A percentile compares a stretch with the other conserved stretches of the same genome.
Conservation (phyloP, 2,888 invertebrate species). For the Papilio gigon region DNA sequence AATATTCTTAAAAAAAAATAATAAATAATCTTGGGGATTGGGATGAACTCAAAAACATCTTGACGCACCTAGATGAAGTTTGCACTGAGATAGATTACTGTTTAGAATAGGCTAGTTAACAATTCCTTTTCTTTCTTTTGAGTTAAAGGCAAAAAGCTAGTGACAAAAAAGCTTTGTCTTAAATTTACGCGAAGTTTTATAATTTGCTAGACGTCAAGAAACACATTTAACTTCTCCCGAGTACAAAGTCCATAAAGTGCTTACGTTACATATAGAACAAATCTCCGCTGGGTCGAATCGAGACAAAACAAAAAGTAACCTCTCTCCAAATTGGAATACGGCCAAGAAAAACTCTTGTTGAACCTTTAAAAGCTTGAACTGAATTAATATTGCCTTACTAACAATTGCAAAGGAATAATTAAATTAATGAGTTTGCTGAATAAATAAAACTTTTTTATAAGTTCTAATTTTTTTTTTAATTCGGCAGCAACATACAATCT, state of each 20-base stretch:
- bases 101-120: no score
- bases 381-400: conserved; percentile 30
- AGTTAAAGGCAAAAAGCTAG: no score
- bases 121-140: no score
- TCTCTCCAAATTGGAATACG: conserved; percentile 27
- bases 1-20: no score
- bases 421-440: conserved; percentile 5
- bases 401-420: conserved; percentile 18
- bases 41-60: no score
- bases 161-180: no score
- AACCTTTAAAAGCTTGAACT: conserved; percentile 23
- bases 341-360: conserved; percentile 25
- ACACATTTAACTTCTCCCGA: conserved; percentile 5
- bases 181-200: not conserved
- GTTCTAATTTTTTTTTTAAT: not conserved
- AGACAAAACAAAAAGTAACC: conserved; percentile 27
- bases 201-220: conserved; percentile 3
- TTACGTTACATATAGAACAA: not conserved
- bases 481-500: not conserved
- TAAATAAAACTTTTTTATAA: not conserved
- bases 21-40: no score
- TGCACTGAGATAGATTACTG: no score
- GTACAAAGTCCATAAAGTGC: not conserved
- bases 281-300: conserved; percentile 14
- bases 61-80: no score